Percentiles rank a stretch among this genome's conserved stretches.
phyloP scores from a whole-genome alignment of 2,888 invertebrate genomes.

The Synanthedon andrenaeformis region DNA sequence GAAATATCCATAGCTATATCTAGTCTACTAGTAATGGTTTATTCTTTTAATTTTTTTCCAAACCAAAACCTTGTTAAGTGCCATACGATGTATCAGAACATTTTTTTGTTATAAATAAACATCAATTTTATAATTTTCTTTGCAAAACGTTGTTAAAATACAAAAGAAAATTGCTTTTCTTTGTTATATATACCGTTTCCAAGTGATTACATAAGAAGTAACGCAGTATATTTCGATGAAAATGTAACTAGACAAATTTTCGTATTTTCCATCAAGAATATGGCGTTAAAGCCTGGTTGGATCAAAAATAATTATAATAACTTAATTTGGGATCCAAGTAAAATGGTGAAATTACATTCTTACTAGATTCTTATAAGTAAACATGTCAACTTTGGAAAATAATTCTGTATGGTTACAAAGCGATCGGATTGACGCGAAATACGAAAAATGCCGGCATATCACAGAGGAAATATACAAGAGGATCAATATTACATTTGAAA shows the following conservation, averaged over 20 bases:
- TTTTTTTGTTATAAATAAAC: neutral
- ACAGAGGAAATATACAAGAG: conserved; percentile 63
- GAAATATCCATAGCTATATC: conserved; percentile 44
- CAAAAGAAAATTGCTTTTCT: too few relatives aligned
- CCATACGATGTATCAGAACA: conserved; percentile 7
- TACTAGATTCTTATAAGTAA: conserved; percentile 30
- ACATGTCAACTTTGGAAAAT: conserved; percentile 48
- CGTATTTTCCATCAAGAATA: conserved; percentile 23
- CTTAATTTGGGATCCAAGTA: neutral
- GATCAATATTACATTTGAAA: conserved; percentile 61
- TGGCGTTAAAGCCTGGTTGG: neutral
- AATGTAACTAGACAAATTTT: conserved; percentile 14
- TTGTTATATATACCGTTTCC: too few relatives aligned
- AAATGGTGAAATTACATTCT: conserved; percentile 4
- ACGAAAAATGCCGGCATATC: conserved; percentile 60
- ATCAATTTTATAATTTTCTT: too few relatives aligned
- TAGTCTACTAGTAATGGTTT: conserved; percentile 37
- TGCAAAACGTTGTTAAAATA: too few relatives aligned
- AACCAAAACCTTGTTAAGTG: conserved; percentile 46
- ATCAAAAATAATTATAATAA: neutral
- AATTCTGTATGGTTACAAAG: conserved; percentile 32
- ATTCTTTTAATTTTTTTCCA: conserved; percentile 11
- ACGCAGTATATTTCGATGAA: too few relatives aligned
- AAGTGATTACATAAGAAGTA: too few relatives aligned
- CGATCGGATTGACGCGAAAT: conserved; percentile 39